Conservation (phyloP, 2,797 vertebrate genomes). For the Typhlichthys subterraneus region DNA sequence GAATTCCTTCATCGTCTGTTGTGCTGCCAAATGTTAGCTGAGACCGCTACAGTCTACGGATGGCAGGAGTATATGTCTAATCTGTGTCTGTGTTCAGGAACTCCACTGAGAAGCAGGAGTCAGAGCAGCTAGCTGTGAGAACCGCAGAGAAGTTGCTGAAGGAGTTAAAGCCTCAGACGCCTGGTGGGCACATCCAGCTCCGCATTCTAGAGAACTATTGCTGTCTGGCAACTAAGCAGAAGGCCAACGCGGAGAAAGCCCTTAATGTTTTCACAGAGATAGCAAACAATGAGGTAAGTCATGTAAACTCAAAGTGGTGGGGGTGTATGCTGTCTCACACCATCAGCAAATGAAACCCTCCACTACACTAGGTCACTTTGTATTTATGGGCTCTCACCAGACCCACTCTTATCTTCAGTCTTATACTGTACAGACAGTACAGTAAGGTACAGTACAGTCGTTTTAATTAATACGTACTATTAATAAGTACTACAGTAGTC, state of each 20-base stretch:
- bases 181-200: constrained; percentile 87
- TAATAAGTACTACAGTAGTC: too few relatives aligned
- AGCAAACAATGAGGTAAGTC: constrained; percentile 88
- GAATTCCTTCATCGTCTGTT: too few relatives aligned
- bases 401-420: neutral
- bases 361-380: constrained; percentile 2
- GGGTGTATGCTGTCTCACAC: constrained; percentile 21
- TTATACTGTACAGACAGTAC: too few relatives aligned
- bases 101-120: constrained; percentile 95
- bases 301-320: constrained; percentile 56
- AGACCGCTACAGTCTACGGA: too few relatives aligned
- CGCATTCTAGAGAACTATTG: constrained; percentile 95
- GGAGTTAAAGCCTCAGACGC: constrained; percentile 92
- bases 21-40: too few relatives aligned
- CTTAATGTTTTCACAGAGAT: constrained; percentile 90
- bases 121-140: constrained; percentile 91
- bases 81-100: constrained; percentile 73
- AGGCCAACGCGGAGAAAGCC: constrained; percentile 89
- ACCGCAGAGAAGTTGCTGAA: constrained; percentile 96
- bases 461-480: too few relatives aligned
- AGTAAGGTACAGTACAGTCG: too few relatives aligned
- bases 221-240: constrained; percentile 92
- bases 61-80: too few relatives aligned
- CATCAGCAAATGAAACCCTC: constrained; percentile 30
- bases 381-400: constrained; percentile 1